Evolutionary conservation across 2,113 vertebrate genomes (phyloP).

Genomic region (Eira barbara): DNA sequence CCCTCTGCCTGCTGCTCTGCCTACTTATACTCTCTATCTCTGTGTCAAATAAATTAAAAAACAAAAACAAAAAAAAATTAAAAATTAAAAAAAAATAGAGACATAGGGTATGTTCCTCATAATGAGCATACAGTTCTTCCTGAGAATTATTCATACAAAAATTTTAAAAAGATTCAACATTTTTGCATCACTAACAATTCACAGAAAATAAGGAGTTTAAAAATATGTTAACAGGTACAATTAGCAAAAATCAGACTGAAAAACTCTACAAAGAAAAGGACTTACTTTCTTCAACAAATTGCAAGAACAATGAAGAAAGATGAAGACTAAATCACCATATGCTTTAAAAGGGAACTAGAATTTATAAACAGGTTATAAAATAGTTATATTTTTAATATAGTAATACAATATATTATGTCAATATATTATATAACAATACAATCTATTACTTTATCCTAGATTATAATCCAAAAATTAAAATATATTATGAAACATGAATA

Average conservation of each 20-base stretch:
- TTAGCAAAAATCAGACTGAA: not conserved
- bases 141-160: not conserved
- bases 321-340: not conserved
- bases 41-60: too few species aligned
- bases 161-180: not conserved
- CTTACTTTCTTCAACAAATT: not conserved
- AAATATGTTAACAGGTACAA: not conserved
- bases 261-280: not conserved
- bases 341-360: not conserved
- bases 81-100: not conserved
- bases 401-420: too few species aligned
- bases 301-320: not conserved
- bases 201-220: not conserved
- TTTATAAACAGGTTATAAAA: not conserved
- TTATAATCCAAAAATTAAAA: not conserved
- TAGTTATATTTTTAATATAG: too few species aligned
- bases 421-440: not conserved
- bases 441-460: not conserved
- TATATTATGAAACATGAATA: not conserved
- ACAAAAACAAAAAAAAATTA: not conserved
- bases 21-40: too few species aligned
- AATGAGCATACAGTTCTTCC: not conserved
- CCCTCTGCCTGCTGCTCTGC: too few species aligned
- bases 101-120: not conserved
- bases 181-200: not conserved